Evolutionary conservation across 2,888 invertebrate species (phyloP), one percentile per base, ranked within the genome.

Genomic region (Polyploca ridens): DNA sequence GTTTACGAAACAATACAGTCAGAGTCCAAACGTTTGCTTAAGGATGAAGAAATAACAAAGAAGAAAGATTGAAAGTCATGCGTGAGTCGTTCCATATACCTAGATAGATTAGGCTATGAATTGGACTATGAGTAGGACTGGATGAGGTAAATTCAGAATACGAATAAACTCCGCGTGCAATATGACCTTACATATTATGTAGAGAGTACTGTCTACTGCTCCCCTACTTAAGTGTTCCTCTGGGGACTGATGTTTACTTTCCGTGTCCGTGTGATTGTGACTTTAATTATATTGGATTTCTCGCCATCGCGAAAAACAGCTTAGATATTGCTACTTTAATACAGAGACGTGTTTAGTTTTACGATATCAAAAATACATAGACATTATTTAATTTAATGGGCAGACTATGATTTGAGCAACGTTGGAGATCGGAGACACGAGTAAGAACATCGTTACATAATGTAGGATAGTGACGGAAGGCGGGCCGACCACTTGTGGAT

Each of bases 401-500:
- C 3, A n/a, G 14, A 14, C 1, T 19, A 13, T 10, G 19, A 8
- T 10, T 54, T 54, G 54, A 54, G 19, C 10, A 16, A 54, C 10
- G 19, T 16, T 54, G 54, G 58, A 72, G 63, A 65, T 62, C 64
- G 57, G 59, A 73, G 71, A 70, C 67, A 19, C 35, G 14, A 69
- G 65, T 67, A 66, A 68, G 66, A 66, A 73, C 70, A 73, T 73
- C 70, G 76, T 76, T 72, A 79, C 69, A 78, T 71, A 69, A 76
- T 68, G 70, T 74, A 64, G 71, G 72, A 78, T 76, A 80, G 75
- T 81, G 82, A 82, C 76, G 77, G 81, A 85, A 86, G 82, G 83
- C 85, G 86, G 86, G 84, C 75, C 91, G 87, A 93, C 93, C 93
- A 93, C 93, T 93, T 93, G 93, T 94, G 92, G 93, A 90, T 88